Evolutionary conservation across 2,113 vertebrate species (phyloP).

Genomic region (Oreochromis niloticus): DNA sequence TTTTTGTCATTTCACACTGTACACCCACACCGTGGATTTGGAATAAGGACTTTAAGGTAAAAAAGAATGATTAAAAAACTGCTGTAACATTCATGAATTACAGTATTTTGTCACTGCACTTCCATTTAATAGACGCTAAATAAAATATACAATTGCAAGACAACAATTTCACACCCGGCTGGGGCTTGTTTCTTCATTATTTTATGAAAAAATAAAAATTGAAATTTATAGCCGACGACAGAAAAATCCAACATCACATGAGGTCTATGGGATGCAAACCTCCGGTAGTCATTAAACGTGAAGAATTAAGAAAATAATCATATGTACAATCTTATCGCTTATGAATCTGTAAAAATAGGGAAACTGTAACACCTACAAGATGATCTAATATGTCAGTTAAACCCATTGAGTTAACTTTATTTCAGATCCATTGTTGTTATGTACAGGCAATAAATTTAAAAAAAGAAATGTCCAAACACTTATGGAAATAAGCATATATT

Average conservation of each 20-base stretch:
- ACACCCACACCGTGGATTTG: not conserved
- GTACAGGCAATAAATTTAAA: not conserved
- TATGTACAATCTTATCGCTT: not conserved
- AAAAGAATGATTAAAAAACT: not conserved
- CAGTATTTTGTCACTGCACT: not conserved
- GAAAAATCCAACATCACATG: not conserved
- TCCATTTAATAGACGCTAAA: not conserved
- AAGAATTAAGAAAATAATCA: not conserved
- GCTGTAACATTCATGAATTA: not conserved
- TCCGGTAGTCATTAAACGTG: not conserved
- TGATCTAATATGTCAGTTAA: not conserved
- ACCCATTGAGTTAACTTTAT: not conserved
- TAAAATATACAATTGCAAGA: not conserved
- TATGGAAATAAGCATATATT: not conserved
- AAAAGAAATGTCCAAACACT: not conserved
- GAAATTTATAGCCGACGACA: not conserved
- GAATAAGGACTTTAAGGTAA: not conserved
- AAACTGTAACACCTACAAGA: not conserved
- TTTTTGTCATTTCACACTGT: not conserved
- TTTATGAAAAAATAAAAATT: not conserved
- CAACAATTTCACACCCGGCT: not conserved
- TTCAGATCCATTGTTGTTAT: not conserved
- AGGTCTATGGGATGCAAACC: not conserved
- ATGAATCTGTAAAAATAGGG: not conserved
- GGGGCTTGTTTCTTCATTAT: not conserved